Evolutionary conservation across 2,888 invertebrate species (phyloP).

Genomic region (Parasteatoda lunata): DNA sequence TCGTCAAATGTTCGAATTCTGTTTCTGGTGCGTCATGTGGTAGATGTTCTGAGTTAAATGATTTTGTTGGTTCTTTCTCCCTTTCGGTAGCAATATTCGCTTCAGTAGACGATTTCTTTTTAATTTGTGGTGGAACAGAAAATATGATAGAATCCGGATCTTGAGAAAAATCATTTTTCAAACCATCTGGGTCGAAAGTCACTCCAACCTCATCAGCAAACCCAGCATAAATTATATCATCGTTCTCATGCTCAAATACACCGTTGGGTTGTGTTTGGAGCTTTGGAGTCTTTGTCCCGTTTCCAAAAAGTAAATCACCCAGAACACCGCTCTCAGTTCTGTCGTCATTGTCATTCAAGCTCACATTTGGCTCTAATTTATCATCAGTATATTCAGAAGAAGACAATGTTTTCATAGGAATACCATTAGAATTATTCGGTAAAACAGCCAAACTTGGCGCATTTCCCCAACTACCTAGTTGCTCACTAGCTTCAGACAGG

Average conservation of each 20-base stretch:
- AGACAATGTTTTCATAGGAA: too few species aligned
- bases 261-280: background rate
- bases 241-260: background rate
- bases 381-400: too few species aligned
- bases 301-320: too few species aligned
- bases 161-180: conserved; percentile 36
- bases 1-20: background rate
- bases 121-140: background rate
- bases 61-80: background rate
- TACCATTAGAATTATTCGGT: too few species aligned
- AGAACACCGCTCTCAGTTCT: too few species aligned
- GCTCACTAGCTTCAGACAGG: too few species aligned
- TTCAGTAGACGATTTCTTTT: background rate
- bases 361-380: too few species aligned
- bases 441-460: too few species aligned
- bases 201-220: background rate
- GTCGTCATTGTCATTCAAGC: too few species aligned
- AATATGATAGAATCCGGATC: conserved; percentile 56
- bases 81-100: background rate
- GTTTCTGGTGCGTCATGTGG: background rate
- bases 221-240: background rate
- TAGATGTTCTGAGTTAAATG: background rate
- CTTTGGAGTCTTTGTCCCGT: too few species aligned
- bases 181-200: conserved; percentile 54
- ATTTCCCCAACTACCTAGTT: too few species aligned